Evolutionary conservation across 1,140 invertebrate genomes (phyloP).

Genomic region (Pristionchus pacificus): DNA sequence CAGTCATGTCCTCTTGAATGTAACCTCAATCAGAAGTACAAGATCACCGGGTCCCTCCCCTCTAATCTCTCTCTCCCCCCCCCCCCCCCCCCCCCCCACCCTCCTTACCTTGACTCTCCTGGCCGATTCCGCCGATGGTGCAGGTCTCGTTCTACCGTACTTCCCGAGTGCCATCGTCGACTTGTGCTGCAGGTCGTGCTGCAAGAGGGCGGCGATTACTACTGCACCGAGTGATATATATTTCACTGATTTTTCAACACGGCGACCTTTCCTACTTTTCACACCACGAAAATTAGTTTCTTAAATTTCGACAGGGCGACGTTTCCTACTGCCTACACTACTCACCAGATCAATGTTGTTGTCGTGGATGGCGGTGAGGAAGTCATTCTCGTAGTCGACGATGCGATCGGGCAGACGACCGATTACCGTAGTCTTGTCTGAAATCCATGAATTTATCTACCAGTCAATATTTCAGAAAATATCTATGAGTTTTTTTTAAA

Average conservation of each 20-base stretch:
- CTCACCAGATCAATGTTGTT: conserved; percentile 71
- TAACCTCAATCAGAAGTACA: too few relatives aligned
- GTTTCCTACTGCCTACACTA: too few relatives aligned
- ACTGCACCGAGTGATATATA: too few relatives aligned
- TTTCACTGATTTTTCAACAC: too few relatives aligned
- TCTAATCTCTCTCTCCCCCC: too few relatives aligned
- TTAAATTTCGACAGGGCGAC: too few relatives aligned
- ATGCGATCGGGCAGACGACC: conserved; percentile 76
- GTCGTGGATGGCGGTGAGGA: conserved; percentile 73
- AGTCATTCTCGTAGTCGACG: conserved; percentile 77
- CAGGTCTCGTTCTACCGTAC: conserved; percentile 78
- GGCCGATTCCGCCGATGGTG: conserved; percentile 81
- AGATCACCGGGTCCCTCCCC: too few relatives aligned
- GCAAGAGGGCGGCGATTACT: conserved; percentile 33
- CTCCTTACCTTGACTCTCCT: conserved; percentile 69
- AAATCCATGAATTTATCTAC: conserved; percentile 1
- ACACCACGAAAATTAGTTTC: too few relatives aligned
- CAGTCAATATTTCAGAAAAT: not conserved
- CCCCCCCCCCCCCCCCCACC: too few relatives aligned
- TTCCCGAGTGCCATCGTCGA: conserved; percentile 83
- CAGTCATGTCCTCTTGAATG: too few relatives aligned
- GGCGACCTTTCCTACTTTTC: too few relatives aligned
- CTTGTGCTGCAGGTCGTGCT: conserved; percentile 73
- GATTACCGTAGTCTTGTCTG: conserved; percentile 62
- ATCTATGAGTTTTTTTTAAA: conserved; percentile 1